These are phyloP conservation scores for Euzetes globulus DNA, from an alignment of 2,888 invertebrate species.

Conservation along the genomic window DNA sequence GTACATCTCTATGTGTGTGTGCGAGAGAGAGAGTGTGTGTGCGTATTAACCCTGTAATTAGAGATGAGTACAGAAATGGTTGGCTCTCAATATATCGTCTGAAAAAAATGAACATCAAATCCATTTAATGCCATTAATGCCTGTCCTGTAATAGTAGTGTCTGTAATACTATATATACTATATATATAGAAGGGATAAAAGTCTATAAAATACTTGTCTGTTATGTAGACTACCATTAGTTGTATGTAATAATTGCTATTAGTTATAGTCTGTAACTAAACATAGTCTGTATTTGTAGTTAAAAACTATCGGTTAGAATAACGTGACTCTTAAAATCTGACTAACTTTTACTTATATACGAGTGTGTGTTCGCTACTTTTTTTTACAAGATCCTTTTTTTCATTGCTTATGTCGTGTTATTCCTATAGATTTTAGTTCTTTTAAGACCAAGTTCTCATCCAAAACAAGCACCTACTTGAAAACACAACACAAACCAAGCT, in stretches of 20 bases:
- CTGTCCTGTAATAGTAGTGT: conserved; percentile 11
- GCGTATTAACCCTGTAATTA: neutral
- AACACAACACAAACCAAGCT: too few relatives aligned
- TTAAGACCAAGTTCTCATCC: too few relatives aligned
- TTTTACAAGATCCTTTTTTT: too few relatives aligned
- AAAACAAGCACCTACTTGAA: too few relatives aligned
- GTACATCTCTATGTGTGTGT: too few relatives aligned
- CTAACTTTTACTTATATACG: too few relatives aligned
- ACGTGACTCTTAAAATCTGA: too few relatives aligned
- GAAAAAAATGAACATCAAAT: neutral
- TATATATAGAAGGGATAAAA: neutral
- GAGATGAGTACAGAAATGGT: neutral
- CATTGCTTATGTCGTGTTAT: too few relatives aligned
- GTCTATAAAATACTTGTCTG: too few relatives aligned
- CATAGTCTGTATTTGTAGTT: neutral
- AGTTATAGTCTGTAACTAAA: neutral
- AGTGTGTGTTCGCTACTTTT: too few relatives aligned
- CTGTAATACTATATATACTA: neutral
- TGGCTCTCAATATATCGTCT: conserved; percentile 2
- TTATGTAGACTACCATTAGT: neutral
- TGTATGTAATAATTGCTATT: neutral
- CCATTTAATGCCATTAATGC: conserved; percentile 19
- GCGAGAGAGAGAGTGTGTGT: too few relatives aligned
- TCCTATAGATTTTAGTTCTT: too few relatives aligned
- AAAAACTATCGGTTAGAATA: neutral